Evolutionary conservation across 2,113 vertebrate species (phyloP).

Genomic region (Trachemys scripta): DNA sequence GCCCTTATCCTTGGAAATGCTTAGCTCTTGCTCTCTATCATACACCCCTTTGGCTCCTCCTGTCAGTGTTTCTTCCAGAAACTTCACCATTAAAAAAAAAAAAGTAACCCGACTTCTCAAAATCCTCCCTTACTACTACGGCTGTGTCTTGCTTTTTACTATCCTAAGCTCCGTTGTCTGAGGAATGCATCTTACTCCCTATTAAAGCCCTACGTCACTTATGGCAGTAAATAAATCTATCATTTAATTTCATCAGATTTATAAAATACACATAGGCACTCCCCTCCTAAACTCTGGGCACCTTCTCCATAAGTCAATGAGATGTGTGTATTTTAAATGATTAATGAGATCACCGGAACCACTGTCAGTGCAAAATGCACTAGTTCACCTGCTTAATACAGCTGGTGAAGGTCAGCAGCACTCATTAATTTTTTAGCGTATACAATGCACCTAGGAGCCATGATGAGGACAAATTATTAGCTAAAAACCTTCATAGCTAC

Average conservation of each 20-base stretch:
- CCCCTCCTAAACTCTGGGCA: not conserved
- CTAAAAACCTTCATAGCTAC: not conserved
- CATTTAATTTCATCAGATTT: not conserved
- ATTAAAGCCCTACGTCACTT: not conserved
- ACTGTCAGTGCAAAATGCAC: not conserved
- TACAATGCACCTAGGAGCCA: not conserved
- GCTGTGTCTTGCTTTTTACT: not conserved
- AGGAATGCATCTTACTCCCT: not conserved
- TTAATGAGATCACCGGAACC: not conserved
- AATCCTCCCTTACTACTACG: not conserved
- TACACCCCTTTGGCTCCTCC: not conserved
- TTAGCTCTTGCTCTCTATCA: not conserved
- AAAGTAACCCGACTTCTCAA: not conserved
- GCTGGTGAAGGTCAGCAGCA: not conserved
- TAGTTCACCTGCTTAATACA: not conserved
- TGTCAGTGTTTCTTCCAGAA: not conserved
- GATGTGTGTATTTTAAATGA: not conserved
- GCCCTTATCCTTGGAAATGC: not conserved
- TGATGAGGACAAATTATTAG: not conserved
- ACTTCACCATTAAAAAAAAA: not conserved
- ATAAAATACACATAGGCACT: not conserved
- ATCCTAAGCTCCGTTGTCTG: not conserved
- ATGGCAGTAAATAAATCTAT: not conserved
- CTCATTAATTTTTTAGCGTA: not conserved
- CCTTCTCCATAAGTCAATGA: not conserved